Base-by-base conservation (phyloP, 1,140 invertebrate genomes). In the Macrobrachium rosenbergii region DNA sequence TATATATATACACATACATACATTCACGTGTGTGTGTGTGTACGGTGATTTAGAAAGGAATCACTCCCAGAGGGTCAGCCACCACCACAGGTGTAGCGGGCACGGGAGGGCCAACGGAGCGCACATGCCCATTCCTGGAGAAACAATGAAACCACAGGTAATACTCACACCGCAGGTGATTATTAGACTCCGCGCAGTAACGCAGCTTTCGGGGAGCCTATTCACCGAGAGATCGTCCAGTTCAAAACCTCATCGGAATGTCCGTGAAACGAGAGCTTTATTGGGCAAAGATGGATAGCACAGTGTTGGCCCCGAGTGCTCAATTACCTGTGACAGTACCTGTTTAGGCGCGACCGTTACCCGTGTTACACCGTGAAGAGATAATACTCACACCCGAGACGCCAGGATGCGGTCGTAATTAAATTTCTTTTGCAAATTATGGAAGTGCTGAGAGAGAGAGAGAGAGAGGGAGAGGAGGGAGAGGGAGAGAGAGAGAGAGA, bases 91-190 rank as follows among this genome's bases (percentile, higher is more conserved):
- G 52, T 10, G 12, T 52, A 52, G 52, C 12, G 7, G 10, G 52
- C 12, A 52, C 52, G 52, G 52, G 52, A 52, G 52, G 52, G 52
- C 19, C n/a, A 72, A 21, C 21, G 37, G 77, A 62, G 59, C 59
- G 28, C 63, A 19, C 77, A 79, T 28, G 21, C 77, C 28, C 63
- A 17, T 37, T 14, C 63, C 52, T 12, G 37, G 58, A 79, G 77
- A 79, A 79, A 79, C 77, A 79, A 79, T 79, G 28, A 79, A 79
- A 79, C 77, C 77, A 19, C 58, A 63, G 58, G 77, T 79, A 79
- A 79, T 79, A 28, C 58, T 60, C 23, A n/a, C 60, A 60, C 43
- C 52, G 58, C n/a, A 28, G 14, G 77, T 62, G 59, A 58, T 79
- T 79, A 79, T 79, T 63, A 79, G 58, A 12, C 23, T 21, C 28